Percentiles rank a stretch among this genome's conserved stretches.
Conservation (phyloP, 1,140 invertebrate genomes). For the Drosophila auraria region DNA sequence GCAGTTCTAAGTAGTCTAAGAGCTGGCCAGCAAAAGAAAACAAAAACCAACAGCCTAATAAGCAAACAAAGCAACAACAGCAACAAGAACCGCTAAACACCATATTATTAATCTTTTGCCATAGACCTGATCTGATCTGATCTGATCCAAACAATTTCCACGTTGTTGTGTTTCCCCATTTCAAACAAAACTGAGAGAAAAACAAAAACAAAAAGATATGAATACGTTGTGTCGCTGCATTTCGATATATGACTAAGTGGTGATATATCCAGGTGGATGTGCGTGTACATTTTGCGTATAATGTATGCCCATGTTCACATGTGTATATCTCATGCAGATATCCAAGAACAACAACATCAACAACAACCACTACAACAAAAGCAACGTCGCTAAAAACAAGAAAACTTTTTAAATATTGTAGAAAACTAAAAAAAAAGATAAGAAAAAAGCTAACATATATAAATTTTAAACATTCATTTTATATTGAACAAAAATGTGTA, state of each 20-base stretch:
- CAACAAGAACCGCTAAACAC: constrained; percentile 48
- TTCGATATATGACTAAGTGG: constrained; percentile 40
- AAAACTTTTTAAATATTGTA: constrained; percentile 76
- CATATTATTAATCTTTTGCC: constrained; percentile 51
- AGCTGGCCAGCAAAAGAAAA: constrained; percentile 14
- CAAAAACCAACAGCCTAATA: constrained; percentile 35
- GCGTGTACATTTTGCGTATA: constrained; percentile 12
- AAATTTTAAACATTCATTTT: constrained; percentile 65
- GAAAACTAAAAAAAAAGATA: constrained; percentile 31
- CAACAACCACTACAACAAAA: constrained; percentile 59
- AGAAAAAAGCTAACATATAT: constrained; percentile 56
- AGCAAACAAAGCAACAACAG: constrained; percentile 52
- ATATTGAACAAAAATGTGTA: constrained; percentile 63
- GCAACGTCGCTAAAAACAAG: constrained; percentile 83
- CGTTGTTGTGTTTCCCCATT: constrained; percentile 70
- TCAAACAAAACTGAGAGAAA: constrained; percentile 76
- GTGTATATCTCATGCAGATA: constrained; percentile 21
- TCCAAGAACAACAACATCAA: constrained; percentile 52
- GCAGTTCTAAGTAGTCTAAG: constrained; percentile 73
- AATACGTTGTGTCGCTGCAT: constrained; percentile 56
- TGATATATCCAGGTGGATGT: constrained; percentile 20
- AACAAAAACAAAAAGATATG: constrained; percentile 77
- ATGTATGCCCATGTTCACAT: constrained; percentile 14
- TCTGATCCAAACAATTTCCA: constrained; percentile 37
- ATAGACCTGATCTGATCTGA: constrained; percentile 53